phyloP scores from a whole-genome alignment of 2,797 vertebrate genomes.

The Kryptopterus vitreolus region DNA sequence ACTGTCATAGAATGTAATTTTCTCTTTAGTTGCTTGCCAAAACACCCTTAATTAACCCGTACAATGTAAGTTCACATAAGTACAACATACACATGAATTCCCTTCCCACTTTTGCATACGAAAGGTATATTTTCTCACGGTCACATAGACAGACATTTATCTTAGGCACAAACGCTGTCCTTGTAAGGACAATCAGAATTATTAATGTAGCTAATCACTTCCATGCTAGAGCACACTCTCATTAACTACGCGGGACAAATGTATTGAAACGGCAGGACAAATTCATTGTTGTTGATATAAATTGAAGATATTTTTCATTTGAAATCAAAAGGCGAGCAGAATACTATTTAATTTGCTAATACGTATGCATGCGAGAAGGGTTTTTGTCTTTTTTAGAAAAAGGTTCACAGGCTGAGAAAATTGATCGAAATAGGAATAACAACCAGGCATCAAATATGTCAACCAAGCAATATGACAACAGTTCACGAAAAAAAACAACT shows the following conservation, averaged over 20 bases:
- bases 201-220: neutral
- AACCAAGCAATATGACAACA: neutral
- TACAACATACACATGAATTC: neutral
- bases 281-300: neutral
- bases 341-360: too few relatives aligned
- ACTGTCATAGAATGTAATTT: neutral
- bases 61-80: constrained; percentile 21
- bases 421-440: neutral
- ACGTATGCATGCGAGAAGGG: too few relatives aligned
- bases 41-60: constrained; percentile 30
- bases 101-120: neutral
- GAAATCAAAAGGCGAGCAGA: neutral
- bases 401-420: neutral
- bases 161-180: too few relatives aligned
- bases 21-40: neutral
- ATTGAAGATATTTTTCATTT: neutral
- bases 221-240: neutral
- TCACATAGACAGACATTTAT: neutral
- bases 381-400: too few relatives aligned
- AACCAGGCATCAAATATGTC: neutral
- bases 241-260: neutral
- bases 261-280: neutral
- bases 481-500: neutral
- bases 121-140: neutral
- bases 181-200: neutral